Conservation (phyloP, 2,888 invertebrate species). For the Hyposoter dolosus region DNA sequence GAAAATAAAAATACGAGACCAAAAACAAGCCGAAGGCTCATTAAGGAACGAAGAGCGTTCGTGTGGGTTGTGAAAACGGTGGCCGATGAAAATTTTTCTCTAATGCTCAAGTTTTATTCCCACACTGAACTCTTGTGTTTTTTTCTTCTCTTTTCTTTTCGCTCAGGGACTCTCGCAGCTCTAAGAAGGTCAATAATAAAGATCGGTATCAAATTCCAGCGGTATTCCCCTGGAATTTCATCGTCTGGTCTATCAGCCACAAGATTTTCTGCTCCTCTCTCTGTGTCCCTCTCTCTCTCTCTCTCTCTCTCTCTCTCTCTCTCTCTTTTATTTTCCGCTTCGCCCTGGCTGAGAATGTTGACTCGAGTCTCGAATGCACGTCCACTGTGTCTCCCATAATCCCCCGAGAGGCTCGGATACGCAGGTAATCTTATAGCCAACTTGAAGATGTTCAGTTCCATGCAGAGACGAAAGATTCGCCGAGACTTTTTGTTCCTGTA, state of each 20-base stretch:
- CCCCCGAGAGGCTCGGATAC: slow-evolving; percentile 39
- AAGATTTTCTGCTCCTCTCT: slow-evolving; percentile 22
- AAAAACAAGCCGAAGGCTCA: slow-evolving; percentile 33
- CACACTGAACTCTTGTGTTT: slow-evolving; percentile 33
- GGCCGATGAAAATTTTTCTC: slow-evolving; percentile 26
- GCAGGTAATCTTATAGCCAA: slow-evolving; percentile 27
- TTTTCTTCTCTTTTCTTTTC: neutral
- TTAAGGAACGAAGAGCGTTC: slow-evolving; percentile 52
- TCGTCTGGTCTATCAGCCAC: slow-evolving; percentile 62
- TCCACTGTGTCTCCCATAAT: slow-evolving; percentile 30
- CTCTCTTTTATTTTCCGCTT: slow-evolving; percentile 30
- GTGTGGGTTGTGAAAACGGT: slow-evolving; percentile 43
- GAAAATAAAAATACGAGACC: neutral
- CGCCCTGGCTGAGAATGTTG: slow-evolving; percentile 23
- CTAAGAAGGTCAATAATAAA: slow-evolving; percentile 71
- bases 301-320: neutral
- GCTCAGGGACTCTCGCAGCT: slow-evolving; percentile 45
- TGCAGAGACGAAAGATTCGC: neutral
- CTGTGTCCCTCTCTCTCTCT: neutral
- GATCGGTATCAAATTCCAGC: slow-evolving; percentile 72
- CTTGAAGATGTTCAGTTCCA: slow-evolving; percentile 17
- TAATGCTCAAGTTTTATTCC: slow-evolving; percentile 52
- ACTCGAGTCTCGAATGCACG: slow-evolving; percentile 25
- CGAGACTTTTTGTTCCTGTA: neutral
- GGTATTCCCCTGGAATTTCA: slow-evolving; percentile 69